Conservation (phyloP, 2,797 vertebrate genomes). For the Hemibagrus guttatus region DNA sequence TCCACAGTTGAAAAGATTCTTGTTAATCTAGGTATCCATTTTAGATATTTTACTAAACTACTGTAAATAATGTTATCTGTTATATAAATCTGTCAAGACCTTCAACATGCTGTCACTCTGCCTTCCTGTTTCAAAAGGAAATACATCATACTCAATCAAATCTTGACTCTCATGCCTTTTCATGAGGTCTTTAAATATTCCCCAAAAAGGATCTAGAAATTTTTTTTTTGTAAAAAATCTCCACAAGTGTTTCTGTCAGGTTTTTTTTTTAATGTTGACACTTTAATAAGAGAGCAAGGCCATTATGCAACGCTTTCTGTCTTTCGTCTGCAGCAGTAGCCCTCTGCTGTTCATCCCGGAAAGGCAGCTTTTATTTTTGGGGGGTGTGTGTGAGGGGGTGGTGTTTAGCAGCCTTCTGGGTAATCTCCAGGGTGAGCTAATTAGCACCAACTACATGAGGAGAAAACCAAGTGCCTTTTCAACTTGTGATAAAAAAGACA, state of each 20-base stretch:
- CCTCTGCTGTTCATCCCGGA: slow-evolving; percentile 47
- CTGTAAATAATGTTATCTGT: neutral
- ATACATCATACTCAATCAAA: neutral
- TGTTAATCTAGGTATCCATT: neutral
- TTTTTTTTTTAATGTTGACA: neutral
- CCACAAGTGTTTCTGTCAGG: neutral
- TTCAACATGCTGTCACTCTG: neutral
- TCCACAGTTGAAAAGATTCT: neutral
- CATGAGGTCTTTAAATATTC: neutral
- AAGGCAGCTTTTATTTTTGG: slow-evolving; percentile 54
- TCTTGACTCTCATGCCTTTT: neutral
- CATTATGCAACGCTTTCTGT: slow-evolving; percentile 27
- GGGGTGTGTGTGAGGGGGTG: slow-evolving; percentile 57
- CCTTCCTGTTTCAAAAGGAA: slow-evolving; percentile 4
- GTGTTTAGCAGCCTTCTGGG: slow-evolving; percentile 66
- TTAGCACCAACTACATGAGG: slow-evolving; percentile 71
- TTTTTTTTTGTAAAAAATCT: neutral
- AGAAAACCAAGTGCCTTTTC: slow-evolving; percentile 66
- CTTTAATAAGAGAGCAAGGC: neutral
- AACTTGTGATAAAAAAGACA: slow-evolving; percentile 69
- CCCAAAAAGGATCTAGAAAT: too few species aligned
- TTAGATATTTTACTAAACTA: neutral
- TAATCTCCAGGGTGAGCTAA: slow-evolving; percentile 73
- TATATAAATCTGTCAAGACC: too few species aligned
- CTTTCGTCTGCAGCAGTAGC: slow-evolving; percentile 30